Percentiles rank a stretch among this genome's conserved stretches.
These are phyloP conservation scores for Trissolcus japonicus DNA, from an alignment of 2,888 invertebrate species.

Conservation along the genomic window DNA sequence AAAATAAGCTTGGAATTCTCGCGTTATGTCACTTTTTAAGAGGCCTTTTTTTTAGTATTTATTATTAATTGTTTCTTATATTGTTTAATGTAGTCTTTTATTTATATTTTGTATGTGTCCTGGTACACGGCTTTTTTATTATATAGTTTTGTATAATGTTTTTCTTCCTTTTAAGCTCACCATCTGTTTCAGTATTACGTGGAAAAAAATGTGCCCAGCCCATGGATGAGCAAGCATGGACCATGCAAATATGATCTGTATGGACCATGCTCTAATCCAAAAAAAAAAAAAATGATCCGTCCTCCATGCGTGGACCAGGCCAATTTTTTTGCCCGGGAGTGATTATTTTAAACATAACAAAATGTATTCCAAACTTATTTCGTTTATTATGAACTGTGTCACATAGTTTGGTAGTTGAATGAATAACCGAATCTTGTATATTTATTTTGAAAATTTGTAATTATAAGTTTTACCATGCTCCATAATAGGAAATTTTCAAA, in stretches of 20 bases:
- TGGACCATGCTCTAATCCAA: neutral
- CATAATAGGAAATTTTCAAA: constrained; percentile 32
- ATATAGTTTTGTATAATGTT: constrained; percentile 24
- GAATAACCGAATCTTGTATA: constrained; percentile 1
- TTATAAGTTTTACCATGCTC: constrained; percentile 18
- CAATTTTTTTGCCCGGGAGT: neutral
- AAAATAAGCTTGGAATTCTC: constrained; percentile 35
- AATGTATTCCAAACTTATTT: constrained; percentile 38
- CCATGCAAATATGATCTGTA: too few species aligned
- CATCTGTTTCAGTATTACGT: too few species aligned
- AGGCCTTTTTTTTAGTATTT: constrained; percentile 3
- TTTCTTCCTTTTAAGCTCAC: neutral
- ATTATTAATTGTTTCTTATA: constrained; percentile 5
- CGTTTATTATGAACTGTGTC: constrained; percentile 7
- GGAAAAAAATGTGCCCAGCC: too few species aligned
- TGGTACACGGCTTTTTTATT: constrained; percentile 9
- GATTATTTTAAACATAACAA: constrained; percentile 11
- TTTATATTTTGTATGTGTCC: neutral
- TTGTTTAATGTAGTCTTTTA: neutral
- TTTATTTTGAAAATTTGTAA: constrained; percentile 36
- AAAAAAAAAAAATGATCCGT: neutral
- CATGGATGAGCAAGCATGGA: too few species aligned
- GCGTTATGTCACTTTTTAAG: constrained; percentile 6
- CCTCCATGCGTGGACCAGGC: too few species aligned
- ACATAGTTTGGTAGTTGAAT: neutral